Evolutionary conservation across 2,113 vertebrate genomes (phyloP).

Genomic region (Urocynchramus pylzowi): DNA sequence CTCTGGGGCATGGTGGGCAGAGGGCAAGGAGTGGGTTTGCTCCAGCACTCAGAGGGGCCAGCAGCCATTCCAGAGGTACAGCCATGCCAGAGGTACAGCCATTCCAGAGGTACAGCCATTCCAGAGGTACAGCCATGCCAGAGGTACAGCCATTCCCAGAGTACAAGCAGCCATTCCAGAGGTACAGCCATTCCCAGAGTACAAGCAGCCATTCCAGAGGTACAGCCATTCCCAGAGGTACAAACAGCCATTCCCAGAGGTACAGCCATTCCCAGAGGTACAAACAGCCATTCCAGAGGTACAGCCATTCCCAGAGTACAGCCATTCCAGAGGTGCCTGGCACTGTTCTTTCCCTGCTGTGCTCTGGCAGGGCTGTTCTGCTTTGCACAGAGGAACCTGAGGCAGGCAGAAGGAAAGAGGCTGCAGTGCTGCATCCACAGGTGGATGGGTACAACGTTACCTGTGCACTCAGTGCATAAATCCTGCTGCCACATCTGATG

Average conservation of each 20-base stretch:
- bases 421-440: fast-evolving
- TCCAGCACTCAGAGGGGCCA: neutral
- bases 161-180: neutral
- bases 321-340: neutral
- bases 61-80: neutral
- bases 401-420: neutral
- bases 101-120: neutral
- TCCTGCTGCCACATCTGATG: neutral
- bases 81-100: neutral
- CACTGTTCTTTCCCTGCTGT: neutral
- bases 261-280: too few species aligned
- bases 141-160: neutral
- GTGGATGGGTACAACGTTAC: fast-evolving
- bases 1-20: neutral
- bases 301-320: neutral
- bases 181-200: too few species aligned
- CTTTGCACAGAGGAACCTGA: neutral
- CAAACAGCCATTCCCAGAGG: too few species aligned
- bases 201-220: too few species aligned
- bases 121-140: neutral
- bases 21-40: neutral
- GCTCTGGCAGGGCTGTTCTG: neutral
- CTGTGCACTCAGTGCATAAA: neutral
- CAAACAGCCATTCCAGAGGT: too few species aligned
- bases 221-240: too few species aligned